phyloP scores from a whole-genome alignment of 2,888 invertebrate genomes.

The Elegia similella region DNA sequence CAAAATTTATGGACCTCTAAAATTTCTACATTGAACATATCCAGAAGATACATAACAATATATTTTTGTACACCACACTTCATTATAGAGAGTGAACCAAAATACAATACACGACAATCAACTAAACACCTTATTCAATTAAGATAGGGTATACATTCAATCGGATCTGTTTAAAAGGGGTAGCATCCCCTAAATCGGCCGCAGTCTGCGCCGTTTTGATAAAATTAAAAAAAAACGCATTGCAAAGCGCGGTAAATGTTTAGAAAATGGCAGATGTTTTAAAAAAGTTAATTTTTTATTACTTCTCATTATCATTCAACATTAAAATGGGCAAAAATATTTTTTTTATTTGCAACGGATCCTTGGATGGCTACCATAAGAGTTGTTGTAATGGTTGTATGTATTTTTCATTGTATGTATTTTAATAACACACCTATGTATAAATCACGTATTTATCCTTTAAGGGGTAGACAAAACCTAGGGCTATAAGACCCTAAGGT shows the following conservation, averaged over 20 bases:
- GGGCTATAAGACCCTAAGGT: no score
- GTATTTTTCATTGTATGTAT: no score
- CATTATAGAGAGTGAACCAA: slow-evolving; percentile 38
- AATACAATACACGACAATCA: slow-evolving; percentile 24
- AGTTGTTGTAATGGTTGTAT: no score
- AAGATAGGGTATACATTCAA: slow-evolving; percentile 26
- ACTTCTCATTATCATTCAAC: background rate
- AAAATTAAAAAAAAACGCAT: slow-evolving; percentile 24
- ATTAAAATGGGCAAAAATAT: background rate
- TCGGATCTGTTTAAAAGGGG: slow-evolving; percentile 18
- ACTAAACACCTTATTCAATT: slow-evolving; percentile 26
- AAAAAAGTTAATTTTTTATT: background rate
- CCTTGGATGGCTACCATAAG: no score
- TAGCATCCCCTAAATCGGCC: slow-evolving; percentile 23
- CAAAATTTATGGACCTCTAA: no score
- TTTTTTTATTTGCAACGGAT: background rate
- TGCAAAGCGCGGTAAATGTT: background rate
- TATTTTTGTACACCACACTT: slow-evolving; percentile 35
- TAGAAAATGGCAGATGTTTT: background rate
- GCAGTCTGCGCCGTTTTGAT: slow-evolving; percentile 23
- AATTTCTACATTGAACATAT: background rate
- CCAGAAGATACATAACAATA: background rate
- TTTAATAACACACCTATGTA: no score
- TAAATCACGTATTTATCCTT: no score
- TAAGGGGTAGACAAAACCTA: no score